phyloP scores from a whole-genome alignment of 2,888 invertebrate species.

The Andrena trimmerana region DNA sequence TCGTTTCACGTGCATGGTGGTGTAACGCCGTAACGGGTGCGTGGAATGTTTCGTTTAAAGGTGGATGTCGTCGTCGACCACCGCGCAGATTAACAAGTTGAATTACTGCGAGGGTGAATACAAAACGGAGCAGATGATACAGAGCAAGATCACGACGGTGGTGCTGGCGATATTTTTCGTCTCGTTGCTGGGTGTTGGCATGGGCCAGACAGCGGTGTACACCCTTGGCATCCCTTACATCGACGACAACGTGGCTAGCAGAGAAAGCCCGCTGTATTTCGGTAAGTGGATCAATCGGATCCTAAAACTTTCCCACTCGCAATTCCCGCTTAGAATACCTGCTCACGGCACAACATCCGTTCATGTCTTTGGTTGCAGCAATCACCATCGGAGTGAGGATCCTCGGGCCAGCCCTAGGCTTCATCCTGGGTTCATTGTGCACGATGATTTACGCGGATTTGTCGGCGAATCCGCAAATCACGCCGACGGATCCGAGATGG shows the following conservation, averaged over 20 bases:
- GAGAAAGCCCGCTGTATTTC: slow-evolving; percentile 96
- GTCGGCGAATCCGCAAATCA: slow-evolving; percentile 90
- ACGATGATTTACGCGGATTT: slow-evolving; percentile 95
- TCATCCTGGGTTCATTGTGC: slow-evolving; percentile 95
- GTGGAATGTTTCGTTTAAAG: slow-evolving; percentile 58
- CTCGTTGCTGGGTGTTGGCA: slow-evolving; percentile 94
- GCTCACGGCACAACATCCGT: neutral
- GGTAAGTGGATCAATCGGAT: slow-evolving; percentile 86
- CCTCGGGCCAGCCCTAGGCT: slow-evolving; percentile 95
- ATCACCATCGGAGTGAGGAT: slow-evolving; percentile 97
- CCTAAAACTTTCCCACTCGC: too few relatives aligned
- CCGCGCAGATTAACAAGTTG: slow-evolving; percentile 72
- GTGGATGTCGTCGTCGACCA: slow-evolving; percentile 68
- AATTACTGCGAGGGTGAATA: slow-evolving; percentile 88
- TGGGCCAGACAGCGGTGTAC: slow-evolving; percentile 96
- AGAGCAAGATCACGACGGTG: slow-evolving; percentile 92
- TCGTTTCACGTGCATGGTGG: too few relatives aligned
- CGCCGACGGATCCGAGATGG: slow-evolving; percentile 94
- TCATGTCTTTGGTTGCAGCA: slow-evolving; percentile 86
- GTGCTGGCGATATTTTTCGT: slow-evolving; percentile 95
- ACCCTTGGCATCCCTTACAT: slow-evolving; percentile 97
- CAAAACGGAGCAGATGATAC: slow-evolving; percentile 89
- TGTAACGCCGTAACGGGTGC: too few relatives aligned
- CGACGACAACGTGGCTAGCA: slow-evolving; percentile 96
- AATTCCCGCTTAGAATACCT: too few relatives aligned